Percentiles rank a stretch among this genome's conserved stretches.
Conservation (phyloP, 2,888 invertebrate species). For the Lathronympha strigana region DNA sequence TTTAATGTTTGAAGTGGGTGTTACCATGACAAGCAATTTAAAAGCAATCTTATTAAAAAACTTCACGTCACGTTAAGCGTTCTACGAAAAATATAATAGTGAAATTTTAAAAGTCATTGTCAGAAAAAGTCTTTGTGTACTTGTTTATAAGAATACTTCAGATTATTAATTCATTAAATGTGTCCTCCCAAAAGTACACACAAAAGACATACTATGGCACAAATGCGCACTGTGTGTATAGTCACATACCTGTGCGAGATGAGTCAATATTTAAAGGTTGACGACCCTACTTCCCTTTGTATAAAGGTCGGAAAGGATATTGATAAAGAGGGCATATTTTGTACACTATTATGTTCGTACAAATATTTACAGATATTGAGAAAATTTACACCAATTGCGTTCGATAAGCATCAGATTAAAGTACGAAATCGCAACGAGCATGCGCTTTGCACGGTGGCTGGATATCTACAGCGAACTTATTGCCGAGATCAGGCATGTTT, state of each 20-base stretch:
- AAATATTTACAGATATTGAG: constrained; percentile 28
- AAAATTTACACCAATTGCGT: constrained; percentile 53
- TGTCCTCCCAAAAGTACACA: constrained; percentile 27
- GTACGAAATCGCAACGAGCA: constrained; percentile 62
- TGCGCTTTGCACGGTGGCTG: constrained; percentile 65
- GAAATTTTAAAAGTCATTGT: background rate
- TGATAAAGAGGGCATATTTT: constrained; percentile 46
- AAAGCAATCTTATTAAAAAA: background rate
- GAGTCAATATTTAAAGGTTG: constrained; percentile 78
- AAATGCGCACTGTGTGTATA: constrained; percentile 62
- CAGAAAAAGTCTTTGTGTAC: background rate
- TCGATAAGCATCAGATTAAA: constrained; percentile 64
- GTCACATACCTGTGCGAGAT: constrained; percentile 67
- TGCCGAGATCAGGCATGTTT: constrained; percentile 64
- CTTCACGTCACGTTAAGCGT: background rate
- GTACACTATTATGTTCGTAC: constrained; percentile 15
- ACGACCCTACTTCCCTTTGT: constrained; percentile 62
- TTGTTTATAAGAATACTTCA: background rate
- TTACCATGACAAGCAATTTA: background rate
- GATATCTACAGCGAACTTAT: constrained; percentile 77
- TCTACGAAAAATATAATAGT: no score
- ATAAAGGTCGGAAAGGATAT: constrained; percentile 44
- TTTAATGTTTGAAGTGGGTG: background rate
- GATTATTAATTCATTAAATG: constrained; percentile 22
- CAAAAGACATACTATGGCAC: constrained; percentile 51